These are phyloP conservation scores for Melipona quadrifasciata DNA, from an alignment of 1,140 invertebrate genomes.

Conservation along the genomic window DNA sequence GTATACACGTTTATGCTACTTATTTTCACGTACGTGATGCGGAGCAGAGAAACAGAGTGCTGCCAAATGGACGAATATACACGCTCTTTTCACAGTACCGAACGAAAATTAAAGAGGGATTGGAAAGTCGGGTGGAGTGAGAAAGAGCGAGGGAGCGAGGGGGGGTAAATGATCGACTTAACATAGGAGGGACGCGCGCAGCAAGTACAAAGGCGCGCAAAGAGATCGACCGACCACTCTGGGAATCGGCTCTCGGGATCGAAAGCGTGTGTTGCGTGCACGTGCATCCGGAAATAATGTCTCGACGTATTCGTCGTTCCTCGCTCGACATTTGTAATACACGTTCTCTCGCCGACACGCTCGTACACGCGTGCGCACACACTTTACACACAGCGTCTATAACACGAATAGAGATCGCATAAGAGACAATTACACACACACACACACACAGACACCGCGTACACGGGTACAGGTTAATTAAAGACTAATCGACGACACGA, in stretches of 20 bases:
- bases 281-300: slow-evolving; percentile 42
- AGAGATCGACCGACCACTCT: background rate
- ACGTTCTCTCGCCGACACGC: background rate
- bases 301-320: slow-evolving; percentile 14
- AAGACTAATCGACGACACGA: slow-evolving; percentile 51
- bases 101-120: slow-evolving; percentile 26
- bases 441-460: background rate
- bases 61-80: background rate
- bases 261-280: slow-evolving; percentile 1
- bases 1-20: background rate
- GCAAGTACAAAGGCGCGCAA: background rate
- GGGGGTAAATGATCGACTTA: background rate
- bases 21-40: no score
- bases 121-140: background rate
- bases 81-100: background rate
- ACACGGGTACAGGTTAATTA: slow-evolving; percentile 51
- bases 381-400: background rate
- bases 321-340: background rate
- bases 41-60: background rate
- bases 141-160: no score
- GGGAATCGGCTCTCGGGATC: slow-evolving; percentile 11
- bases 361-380: background rate
- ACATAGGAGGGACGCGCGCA: background rate
- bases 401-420: background rate
- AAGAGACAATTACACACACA: no score